Base-by-base conservation (phyloP, 2,888 invertebrate genomes). In the Ennomos erosarius region DNA sequence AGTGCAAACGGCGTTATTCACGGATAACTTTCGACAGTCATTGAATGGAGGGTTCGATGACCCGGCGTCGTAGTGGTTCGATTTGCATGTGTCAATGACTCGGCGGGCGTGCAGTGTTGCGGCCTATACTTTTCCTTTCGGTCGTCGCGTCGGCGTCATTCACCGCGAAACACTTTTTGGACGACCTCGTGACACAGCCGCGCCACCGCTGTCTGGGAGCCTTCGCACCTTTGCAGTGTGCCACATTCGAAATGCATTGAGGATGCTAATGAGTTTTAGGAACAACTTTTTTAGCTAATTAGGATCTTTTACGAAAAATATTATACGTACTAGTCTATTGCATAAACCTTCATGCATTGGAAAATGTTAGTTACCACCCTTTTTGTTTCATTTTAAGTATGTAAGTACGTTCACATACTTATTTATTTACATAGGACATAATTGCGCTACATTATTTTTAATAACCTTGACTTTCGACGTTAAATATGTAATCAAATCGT, bases 31-130 rank as follows among this genome's bases (percentile, higher is more conserved):
- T 91, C 90, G 90, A 88, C 90, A 89, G 88, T 88, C 88, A 88
- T 88, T 90, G 88, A 90, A 89, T 88, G 87, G 82, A 75, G 76
- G 76, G 90, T 83, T 90, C 90, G 80, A 82, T 84, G 89, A 88
- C 90, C 90, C 81, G 79, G 73, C 83, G 79, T 76, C 83, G 84
- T 82, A 84, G 83, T 85, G 85, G 79, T 84, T 81, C 84, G 79
- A 90, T 92, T 90, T 91, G 90, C 91, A 92, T 90, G 89, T 90
- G 91, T 91, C 91, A 90, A 83, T 90, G 91, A 91, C 91, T 85
- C 85, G 82, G 82, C 81, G 81, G 82, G 86, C 84, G 69, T 78
- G 79, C 74, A 69, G 71, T 74, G 75, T 74, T 73, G 75, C 79
- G 79, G 84, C 84, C 79, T 82, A 82, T 84, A 90, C 90, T 90